Evolutionary conservation across 2,888 invertebrate genomes (phyloP), one percentile per base, ranked within the genome.

Genomic region (Thalpophila matura): DNA sequence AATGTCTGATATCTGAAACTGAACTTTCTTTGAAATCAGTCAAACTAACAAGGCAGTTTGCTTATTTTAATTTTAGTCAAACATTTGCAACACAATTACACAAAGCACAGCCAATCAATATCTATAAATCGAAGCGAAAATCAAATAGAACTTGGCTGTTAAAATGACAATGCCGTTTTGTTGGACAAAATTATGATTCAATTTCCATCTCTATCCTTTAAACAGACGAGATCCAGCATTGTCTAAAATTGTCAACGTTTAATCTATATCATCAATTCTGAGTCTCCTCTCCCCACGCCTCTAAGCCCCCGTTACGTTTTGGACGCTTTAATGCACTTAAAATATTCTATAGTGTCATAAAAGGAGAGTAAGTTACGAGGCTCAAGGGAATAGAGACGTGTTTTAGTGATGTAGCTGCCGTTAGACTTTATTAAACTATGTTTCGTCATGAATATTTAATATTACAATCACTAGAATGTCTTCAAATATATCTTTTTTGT

Each of bases 321-420:
- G 80, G 81, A 74, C 72, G 85, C 82, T 85, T 86, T 88, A 88
- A 88, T 89, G 89, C 88, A 89, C 88, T 92, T 90, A 90, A 91
- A 91, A 91, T 92, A 93, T 93, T 92, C 90, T 86, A 90, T 86
- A 87, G 87, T 89, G 87, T 89, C 90, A 91, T 93, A 93, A 91
- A 92, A 91, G 85, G 82, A 82, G 83, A 78, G 80, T 89, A 86
- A 92, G 84, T 89, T 91, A 93, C 86, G 89, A 76, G 77, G 71
- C 89, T 75, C 86, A 43, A 31, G 70, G 87, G 91, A 86, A 79
- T 79, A 68, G 55, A 76, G 69, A 61, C 54, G 55, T 62, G 67
- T 78, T 74, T 66, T 74, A 79, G 79, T 79, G 79, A 76, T 74
- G 77, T 74, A 56, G 40, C 62, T 56, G 63, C 37, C 56, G 51